Evolutionary conservation across 2,797 vertebrate genomes (phyloP).

Genomic region (Acropternis orthonyx): DNA sequence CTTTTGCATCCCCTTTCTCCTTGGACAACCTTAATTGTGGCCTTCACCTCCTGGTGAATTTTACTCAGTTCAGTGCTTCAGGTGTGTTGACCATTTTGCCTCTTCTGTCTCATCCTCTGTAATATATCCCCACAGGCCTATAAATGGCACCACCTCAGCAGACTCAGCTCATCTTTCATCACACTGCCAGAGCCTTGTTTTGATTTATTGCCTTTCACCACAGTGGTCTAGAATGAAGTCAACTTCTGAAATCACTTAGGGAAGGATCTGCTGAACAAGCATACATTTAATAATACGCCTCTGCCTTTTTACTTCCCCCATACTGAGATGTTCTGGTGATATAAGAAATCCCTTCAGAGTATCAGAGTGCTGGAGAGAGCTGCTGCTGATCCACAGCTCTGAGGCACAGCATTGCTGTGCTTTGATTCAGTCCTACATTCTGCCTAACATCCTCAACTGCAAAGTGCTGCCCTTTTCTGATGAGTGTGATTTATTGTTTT

Average conservation of each 20-base stretch:
- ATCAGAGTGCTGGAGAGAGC: not conserved
- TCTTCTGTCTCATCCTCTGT: not conserved
- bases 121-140: slow-evolving; percentile 15
- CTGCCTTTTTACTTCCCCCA: not conserved
- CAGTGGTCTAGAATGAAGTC: slow-evolving; percentile 51
- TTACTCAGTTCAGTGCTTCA: slow-evolving; percentile 14
- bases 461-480: slow-evolving; percentile 25
- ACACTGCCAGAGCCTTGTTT: slow-evolving; percentile 3
- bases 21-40: not conserved
- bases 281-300: slow-evolving; percentile 53
- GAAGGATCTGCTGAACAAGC: slow-evolving; percentile 51
- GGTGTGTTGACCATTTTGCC: not conserved
- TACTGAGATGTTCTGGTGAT: slow-evolving; percentile 27
- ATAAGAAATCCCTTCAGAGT: not conserved
- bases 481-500: not conserved
- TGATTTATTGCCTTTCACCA: slow-evolving; percentile 54
- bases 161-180: slow-evolving; percentile 27
- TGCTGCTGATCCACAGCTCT: slow-evolving; percentile 27
- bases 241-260: slow-evolving; percentile 50
- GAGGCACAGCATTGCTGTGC: not conserved
- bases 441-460: not conserved
- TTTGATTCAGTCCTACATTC: not conserved
- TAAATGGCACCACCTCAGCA: slow-evolving; percentile 54
- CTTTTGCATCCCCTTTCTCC: not conserved
- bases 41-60: slow-evolving; percentile 20